Evolutionary conservation across 2,113 vertebrate species (phyloP), one percentile per base, ranked within the genome.

Genomic region (Struthidea cinerea): DNA sequence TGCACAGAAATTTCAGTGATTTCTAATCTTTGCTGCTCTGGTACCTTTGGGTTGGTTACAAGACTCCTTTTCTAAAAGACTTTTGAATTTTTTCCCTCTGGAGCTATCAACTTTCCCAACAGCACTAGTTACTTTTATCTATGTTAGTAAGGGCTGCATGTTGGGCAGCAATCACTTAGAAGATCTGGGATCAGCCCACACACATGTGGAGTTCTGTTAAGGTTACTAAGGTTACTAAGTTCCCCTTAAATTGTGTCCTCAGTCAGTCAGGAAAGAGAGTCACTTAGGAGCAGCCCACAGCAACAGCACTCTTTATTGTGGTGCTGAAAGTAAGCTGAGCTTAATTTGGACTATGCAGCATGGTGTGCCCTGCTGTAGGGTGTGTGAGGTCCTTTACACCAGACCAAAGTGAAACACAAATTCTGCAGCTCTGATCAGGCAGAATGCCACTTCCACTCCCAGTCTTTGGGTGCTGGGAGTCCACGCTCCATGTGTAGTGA

Each of bases 301-400:
- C 20, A 75, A 11, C 18, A 19, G 6, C 17, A 39, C 8, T 69
- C 41, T 28, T 76, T 32, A 60, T 8, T 16, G 44, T 26, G 2
- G 7, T 60, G n/a, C 23, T 47, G 55, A 60, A 79, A 86, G 44
- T 23, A 47, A 56, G 4, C 16, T 28, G 26, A 84, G 16, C 23
- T 69, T 87, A 11, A 50, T 83, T 55, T 82, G 60, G 26, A 30
- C 14, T 39, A 7, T 0, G 0, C 21, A 20, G 26, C 6, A 2
- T 49, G 21, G 7, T 60, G 49, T 44, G 35, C 71, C 18, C 11
- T 18, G 10, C 56, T 42, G 16, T 55, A 53, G 56, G 37, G 20
- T n/a, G 22, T 44, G 24, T 68, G 49, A 73, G 46, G 20, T 53
- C n/a, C 42, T 82, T 65, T 39, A 41, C 28, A 37, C 6, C 12